Evolutionary conservation across 2,113 vertebrate species (phyloP).

Genomic region (Mobula hypostoma): DNA sequence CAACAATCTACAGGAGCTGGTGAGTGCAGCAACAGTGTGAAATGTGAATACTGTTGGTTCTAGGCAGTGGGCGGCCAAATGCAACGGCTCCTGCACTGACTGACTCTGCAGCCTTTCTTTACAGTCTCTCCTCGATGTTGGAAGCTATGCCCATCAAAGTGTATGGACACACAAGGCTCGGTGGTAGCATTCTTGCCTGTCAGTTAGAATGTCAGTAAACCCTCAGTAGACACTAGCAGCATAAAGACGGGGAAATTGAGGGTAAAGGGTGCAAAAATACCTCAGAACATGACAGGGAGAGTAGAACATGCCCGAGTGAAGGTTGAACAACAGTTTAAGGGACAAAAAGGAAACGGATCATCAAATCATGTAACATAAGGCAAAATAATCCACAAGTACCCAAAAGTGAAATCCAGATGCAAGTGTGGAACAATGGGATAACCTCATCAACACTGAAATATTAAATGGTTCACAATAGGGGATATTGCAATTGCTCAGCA

Average conservation of each 20-base stretch:
- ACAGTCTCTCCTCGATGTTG: not conserved
- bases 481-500: too few relatives aligned
- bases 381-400: too few relatives aligned
- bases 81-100: not conserved
- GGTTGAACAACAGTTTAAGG: too few relatives aligned
- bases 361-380: too few relatives aligned
- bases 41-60: not conserved
- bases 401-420: too few relatives aligned
- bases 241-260: too few relatives aligned
- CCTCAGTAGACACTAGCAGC: not conserved
- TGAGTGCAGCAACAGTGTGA: conserved; percentile 49
- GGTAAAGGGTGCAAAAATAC: too few relatives aligned
- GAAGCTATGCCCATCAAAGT: not conserved
- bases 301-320: too few relatives aligned
- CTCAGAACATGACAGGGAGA: not conserved
- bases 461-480: too few relatives aligned
- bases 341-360: too few relatives aligned
- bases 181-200: not conserved
- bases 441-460: too few relatives aligned
- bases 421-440: too few relatives aligned
- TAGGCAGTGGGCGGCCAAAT: not conserved
- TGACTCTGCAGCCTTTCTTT: not conserved
- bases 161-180: not conserved
- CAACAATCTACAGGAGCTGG: conserved; percentile 93
- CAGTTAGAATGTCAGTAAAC: not conserved